Evolutionary conservation across 2,888 invertebrate species (phyloP).

Genomic region (Plemyria rubiginata): DNA sequence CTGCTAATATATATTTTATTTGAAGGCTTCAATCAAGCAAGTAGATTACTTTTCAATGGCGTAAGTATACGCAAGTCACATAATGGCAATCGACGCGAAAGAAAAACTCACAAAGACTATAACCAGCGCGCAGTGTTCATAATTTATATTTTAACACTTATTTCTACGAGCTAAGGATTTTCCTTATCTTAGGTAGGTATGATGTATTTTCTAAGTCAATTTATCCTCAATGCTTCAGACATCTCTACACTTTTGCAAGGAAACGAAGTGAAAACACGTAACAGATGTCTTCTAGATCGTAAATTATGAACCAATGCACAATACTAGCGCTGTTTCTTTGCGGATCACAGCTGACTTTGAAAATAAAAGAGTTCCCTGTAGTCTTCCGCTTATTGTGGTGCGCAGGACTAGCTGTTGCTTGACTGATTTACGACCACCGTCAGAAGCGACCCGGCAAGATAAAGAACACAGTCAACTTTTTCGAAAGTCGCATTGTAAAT

Average conservation of each 20-base stretch:
- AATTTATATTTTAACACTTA: not conserved
- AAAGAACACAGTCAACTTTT: slow-evolving; percentile 65
- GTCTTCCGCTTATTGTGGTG: slow-evolving; percentile 58
- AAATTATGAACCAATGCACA: slow-evolving; percentile 52
- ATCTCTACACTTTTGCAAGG: slow-evolving; percentile 16
- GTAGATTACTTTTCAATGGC: not conserved
- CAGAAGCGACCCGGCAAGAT: slow-evolving; percentile 45
- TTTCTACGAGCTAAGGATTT: slow-evolving; percentile 5
- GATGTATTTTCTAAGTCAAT: slow-evolving; percentile 7
- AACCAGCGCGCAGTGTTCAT: not conserved
- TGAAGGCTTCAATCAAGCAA: too few relatives aligned
- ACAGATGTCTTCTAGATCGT: slow-evolving; percentile 50
- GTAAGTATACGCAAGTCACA: not conserved
- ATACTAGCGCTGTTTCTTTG: slow-evolving; percentile 43
- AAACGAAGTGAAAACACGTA: slow-evolving; percentile 41
- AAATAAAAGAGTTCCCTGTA: slow-evolving; percentile 49
- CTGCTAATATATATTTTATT: slow-evolving; percentile 15
- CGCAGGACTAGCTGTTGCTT: slow-evolving; percentile 56
- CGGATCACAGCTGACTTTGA: slow-evolving; percentile 55
- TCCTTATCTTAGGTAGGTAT: slow-evolving; percentile 14
- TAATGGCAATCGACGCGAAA: not conserved
- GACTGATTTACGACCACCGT: slow-evolving; percentile 73
- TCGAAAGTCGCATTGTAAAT: slow-evolving; percentile 69
- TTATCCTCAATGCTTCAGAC: slow-evolving; percentile 31
- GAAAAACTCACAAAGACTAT: not conserved